Evolutionary conservation across 2,888 invertebrate species (phyloP).

Genomic region (Tortrix viridana): DNA sequence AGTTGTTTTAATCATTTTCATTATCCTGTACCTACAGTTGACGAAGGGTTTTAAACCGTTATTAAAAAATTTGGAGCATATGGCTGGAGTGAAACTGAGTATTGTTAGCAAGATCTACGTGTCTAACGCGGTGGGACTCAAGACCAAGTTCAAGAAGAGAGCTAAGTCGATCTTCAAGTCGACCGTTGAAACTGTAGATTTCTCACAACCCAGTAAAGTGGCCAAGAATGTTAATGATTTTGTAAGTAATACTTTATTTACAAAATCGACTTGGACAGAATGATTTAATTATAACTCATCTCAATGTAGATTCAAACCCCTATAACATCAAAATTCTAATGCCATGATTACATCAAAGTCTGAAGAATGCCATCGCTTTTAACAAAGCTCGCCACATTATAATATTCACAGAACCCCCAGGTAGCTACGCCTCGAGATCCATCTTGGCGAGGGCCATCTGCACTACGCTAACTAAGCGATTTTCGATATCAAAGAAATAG

Average conservation of each 20-base stretch:
- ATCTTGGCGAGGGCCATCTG: too few relatives aligned
- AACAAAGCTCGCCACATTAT: too few relatives aligned
- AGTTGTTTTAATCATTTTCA: background rate
- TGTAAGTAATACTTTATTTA: slow-evolving; percentile 59
- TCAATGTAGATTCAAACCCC: too few relatives aligned
- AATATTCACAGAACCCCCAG: too few relatives aligned
- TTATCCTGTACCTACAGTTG: slow-evolving; percentile 16
- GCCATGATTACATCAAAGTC: too few relatives aligned
- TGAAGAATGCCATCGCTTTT: too few relatives aligned
- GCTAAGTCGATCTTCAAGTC: slow-evolving; percentile 29
- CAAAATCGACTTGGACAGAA: too few relatives aligned
- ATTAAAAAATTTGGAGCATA: background rate
- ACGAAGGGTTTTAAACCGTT: slow-evolving; percentile 16
- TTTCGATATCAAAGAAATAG: too few relatives aligned
- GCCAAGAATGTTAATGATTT: slow-evolving; percentile 86
- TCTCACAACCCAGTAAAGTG: background rate
- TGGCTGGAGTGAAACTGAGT: slow-evolving; percentile 14
- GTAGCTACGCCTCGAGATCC: too few relatives aligned
- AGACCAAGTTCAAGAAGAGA: slow-evolving; percentile 8
- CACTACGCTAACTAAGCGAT: too few relatives aligned
- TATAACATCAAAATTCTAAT: too few relatives aligned
- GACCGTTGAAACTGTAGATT: slow-evolving; percentile 22
- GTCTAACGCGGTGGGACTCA: slow-evolving; percentile 1
- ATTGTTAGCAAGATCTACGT: slow-evolving; percentile 33
- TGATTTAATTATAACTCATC: too few relatives aligned